phyloP scores from a whole-genome alignment of 2,888 invertebrate species.

The Athalia rosae region DNA sequence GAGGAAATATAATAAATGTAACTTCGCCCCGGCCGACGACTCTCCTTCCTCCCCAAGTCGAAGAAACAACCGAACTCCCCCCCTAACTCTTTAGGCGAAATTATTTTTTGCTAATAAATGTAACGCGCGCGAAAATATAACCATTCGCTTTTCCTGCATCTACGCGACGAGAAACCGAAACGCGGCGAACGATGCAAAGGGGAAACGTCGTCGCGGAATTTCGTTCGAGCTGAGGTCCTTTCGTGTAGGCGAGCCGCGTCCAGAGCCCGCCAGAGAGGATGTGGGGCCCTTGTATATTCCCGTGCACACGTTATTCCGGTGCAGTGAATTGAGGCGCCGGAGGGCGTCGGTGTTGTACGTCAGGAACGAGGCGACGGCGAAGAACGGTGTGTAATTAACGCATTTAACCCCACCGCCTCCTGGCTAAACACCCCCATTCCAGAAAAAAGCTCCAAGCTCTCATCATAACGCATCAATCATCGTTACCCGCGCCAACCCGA shows the following conservation, averaged over 20 bases:
- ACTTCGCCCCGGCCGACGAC: conserved; percentile 31
- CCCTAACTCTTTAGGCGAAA: too few species aligned
- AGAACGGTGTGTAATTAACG: conserved; percentile 43
- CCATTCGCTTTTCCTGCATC: too few species aligned
- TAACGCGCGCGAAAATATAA: too few species aligned
- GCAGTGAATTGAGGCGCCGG: conserved; percentile 18
- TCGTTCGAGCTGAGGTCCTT: too few species aligned
- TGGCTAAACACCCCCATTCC: conserved; percentile 34
- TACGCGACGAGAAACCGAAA: too few species aligned
- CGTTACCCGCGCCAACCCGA: conserved; percentile 41
- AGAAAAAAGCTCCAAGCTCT: conserved; percentile 43
- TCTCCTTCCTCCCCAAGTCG: not conserved
- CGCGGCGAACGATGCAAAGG: too few species aligned
- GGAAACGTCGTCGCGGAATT: too few species aligned
- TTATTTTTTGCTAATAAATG: too few species aligned
- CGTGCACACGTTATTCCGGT: too few species aligned
- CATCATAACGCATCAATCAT: conserved; percentile 45
- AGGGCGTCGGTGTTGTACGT: conserved; percentile 32
- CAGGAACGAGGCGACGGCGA: conserved; percentile 27
- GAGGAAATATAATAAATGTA: conserved; percentile 39
- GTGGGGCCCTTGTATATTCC: too few species aligned
- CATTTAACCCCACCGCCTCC: conserved; percentile 45
- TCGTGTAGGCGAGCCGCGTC: too few species aligned
- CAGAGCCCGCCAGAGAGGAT: too few species aligned
- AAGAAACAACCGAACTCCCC: not conserved